These are phyloP conservation scores for Eurytoma californica DNA, from an alignment of 2,888 invertebrate species.

Conservation along the genomic window DNA sequence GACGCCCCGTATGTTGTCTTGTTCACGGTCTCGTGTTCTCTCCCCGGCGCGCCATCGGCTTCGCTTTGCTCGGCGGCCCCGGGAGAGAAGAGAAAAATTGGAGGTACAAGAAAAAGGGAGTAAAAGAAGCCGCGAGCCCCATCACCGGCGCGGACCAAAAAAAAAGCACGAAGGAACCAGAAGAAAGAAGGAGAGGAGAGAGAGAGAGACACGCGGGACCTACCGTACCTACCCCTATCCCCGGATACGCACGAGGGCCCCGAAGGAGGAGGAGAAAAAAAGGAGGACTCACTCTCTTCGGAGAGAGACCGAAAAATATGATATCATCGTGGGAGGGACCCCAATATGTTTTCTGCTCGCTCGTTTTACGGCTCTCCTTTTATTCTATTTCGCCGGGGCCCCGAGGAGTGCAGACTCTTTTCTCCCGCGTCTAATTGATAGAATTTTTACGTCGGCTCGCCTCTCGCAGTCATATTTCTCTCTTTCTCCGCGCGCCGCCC, in stretches of 20 bases:
- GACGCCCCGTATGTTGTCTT: conserved; percentile 47
- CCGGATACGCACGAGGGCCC: not conserved
- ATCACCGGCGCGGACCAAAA: conserved; percentile 55
- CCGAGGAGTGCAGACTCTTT: conserved; percentile 30
- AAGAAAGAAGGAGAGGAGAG: not conserved
- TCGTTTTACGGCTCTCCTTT: conserved; percentile 53
- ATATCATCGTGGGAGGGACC: conserved; percentile 57
- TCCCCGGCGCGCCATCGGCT: not conserved
- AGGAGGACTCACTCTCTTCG: conserved; percentile 12
- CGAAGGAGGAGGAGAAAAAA: conserved; percentile 19
- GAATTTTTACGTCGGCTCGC: conserved; percentile 51
- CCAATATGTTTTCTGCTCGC: conserved; percentile 56
- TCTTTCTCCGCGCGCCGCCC: conserved; percentile 22
- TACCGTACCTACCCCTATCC: conserved; percentile 52
- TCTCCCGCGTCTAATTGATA: conserved; percentile 50
- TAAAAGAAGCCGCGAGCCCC: conserved; percentile 39
- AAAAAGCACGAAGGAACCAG: conserved; percentile 52
- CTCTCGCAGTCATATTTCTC: conserved; percentile 48
- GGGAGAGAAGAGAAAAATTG: conserved; percentile 47
- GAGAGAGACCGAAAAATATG: conserved; percentile 58
- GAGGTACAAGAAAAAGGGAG: conserved; percentile 47
- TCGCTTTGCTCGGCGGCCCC: not conserved
- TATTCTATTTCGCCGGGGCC: conserved; percentile 11
- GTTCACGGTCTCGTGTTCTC: conserved; percentile 51
- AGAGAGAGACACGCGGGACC: conserved; percentile 16